Evolutionary conservation across 1,140 invertebrate species (phyloP), one percentile per base, ranked within the genome.

Genomic region (Platorchestia sp.): DNA sequence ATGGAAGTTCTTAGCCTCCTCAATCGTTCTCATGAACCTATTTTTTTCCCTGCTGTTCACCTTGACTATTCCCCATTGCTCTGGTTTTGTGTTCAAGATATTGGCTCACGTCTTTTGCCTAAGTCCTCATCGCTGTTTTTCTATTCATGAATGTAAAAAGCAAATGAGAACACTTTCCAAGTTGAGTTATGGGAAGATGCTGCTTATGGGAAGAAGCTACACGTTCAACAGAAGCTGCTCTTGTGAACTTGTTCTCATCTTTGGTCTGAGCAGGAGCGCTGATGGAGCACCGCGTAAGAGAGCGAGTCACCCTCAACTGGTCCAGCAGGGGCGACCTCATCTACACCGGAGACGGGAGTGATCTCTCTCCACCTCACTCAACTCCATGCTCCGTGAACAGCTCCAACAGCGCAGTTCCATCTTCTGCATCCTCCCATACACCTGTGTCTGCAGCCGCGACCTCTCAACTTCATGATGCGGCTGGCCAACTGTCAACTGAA

Each of bases 241-340:
- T 19, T 51, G 47, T 51, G 19, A 51, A 19, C 47, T 51, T 19
- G 47, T 51, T 51, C 19, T 75, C 14, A 75, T 75, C 1, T 22
- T 3, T 75, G 59, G 59, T 75, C 14, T 90, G 87, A 3, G 10
- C 44, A 90, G 87, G 87, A 5, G 36, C 44, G 5, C 41, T 90
- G 5, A 45, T 44, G 41, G 87, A 90, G 27, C 87, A 90, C 44
- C 87, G 87, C 41, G 87, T 90, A 19, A 90, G 44, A 27, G 87
- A 90, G 44, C 87, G 87, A 42, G 87, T 90, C 3, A 90, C 87
- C 22, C 87, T 90, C 41, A 90, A 90, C 87, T 90, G 87, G 87
- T 90, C 87, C 14, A 90, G 87, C 44, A 90, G 87, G 27, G 87
- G 87, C 44, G 87, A 90, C 44, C 87, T 90, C 19, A 90, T 90